These are phyloP conservation scores for Myzus persicae DNA, from an alignment of 1,140 invertebrate genomes.

Conservation along the genomic window DNA sequence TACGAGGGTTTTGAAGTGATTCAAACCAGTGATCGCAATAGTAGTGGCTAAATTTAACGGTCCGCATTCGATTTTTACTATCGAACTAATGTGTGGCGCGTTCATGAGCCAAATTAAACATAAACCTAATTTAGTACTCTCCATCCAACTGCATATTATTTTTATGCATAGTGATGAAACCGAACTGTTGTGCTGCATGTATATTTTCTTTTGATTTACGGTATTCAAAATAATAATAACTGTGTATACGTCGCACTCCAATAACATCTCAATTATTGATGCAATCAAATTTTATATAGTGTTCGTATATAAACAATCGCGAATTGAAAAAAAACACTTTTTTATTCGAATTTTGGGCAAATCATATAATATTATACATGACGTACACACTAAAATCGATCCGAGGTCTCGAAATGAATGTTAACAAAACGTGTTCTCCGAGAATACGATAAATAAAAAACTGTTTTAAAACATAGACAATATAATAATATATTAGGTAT, in stretches of 20 bases:
- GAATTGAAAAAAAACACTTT: neutral
- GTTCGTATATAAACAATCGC: neutral
- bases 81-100: neutral
- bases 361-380: neutral
- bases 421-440: neutral
- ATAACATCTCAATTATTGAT: neutral
- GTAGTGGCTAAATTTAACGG: conserved; percentile 31
- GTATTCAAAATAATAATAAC: conserved; percentile 11
- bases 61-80: neutral
- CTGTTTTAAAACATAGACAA: conserved; percentile 25
- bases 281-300: neutral
- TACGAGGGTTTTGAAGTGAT: conserved; percentile 35
- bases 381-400: neutral
- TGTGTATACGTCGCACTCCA: neutral
- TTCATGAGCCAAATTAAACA: conserved; percentile 32
- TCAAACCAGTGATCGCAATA: conserved; percentile 19
- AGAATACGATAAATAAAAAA: conserved; percentile 9
- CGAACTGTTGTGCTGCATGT: neutral
- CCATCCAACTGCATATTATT: neutral
- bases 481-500: conserved; percentile 7
- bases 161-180: neutral
- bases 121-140: neutral
- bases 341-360: neutral
- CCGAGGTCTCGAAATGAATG: neutral
- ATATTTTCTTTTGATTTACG: neutral